Base-by-base conservation (phyloP, 2,113 vertebrate species). In the Alethe diademata region DNA sequence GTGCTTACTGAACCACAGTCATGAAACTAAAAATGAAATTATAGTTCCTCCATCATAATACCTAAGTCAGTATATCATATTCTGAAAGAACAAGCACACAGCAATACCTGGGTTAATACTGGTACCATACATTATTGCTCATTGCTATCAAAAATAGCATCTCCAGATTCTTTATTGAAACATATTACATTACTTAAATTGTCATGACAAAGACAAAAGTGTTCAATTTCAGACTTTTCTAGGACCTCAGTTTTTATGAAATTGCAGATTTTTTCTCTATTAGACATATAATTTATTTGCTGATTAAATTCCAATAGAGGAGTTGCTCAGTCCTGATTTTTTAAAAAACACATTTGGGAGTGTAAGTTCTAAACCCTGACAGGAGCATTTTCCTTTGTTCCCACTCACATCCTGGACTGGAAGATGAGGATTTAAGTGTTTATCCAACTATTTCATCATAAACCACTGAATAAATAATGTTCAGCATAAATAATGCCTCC, bases 131-230 rank as follows among this genome's bases (percentile, higher is more conserved):
- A 72, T 93, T 96, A 96, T 57, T 95, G 88, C 42, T 88, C 75
- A 86, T 64, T 29, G 65, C 73, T 78, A 93, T 94, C 78, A 91
- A 86, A 88, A 80, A 81, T n/a, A 88, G 69, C 48, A 84, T 88
- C 90, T 95, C 89, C 72, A 69, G 69, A 81, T 65, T 64, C 78
- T 92, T 90, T 93, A 96, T 92, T 94, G 95, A 96, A 96, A 88
- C 48, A 36, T 80, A 96, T 86, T 95, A 56, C 56, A 38, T 93
- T 82, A 93, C 75, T 64, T 80, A 81, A 90, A 93, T 84, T 94
- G 79, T 40, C 72, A 78, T 81, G 88, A 93, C 86, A 96, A 92
- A 95, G 95, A 97, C 73, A 93, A 78, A 95, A 92, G 47, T 86
- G 88, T 81, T 92, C 93, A 67, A 95, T 97, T 92, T 93, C 75